Evolutionary conservation across 2,113 vertebrate genomes (phyloP).

Genomic region (Collichthys lucidus): DNA sequence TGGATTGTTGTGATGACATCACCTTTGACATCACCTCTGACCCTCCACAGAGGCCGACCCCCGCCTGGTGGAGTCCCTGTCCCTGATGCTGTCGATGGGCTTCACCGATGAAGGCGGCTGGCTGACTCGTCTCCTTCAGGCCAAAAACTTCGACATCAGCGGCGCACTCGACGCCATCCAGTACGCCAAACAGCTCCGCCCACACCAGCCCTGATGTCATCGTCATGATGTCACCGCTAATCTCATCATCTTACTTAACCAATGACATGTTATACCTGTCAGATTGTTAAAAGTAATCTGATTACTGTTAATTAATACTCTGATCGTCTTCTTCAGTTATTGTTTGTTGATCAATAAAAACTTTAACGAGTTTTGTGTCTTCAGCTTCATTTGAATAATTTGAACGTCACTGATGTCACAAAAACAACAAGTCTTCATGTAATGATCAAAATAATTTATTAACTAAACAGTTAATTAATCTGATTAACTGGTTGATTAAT

Average conservation of each 20-base stretch:
- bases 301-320: neutral
- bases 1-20: neutral
- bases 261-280: neutral
- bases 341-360: conserved; percentile 48
- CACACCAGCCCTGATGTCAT: conserved; percentile 53
- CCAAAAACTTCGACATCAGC: conserved; percentile 93
- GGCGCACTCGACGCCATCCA: conserved; percentile 95
- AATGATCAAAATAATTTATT: too few species aligned
- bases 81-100: conserved; percentile 98
- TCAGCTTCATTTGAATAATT: too few species aligned
- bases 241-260: neutral
- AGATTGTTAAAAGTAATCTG: too few species aligned
- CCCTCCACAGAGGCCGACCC: conserved; percentile 91
- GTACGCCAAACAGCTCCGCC: conserved; percentile 87
- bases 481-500: neutral
- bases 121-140: conserved; percentile 95
- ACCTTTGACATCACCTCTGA: neutral
- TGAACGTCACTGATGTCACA: too few species aligned
- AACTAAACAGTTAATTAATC: neutral
- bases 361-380: neutral
- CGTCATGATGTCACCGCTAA: neutral
- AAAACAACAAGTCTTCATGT: too few species aligned
- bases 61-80: conserved; percentile 92
- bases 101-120: conserved; percentile 96
- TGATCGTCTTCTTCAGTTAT: neutral